A percentile compares a stretch with the other conserved stretches of the same genome.
Conservation (phyloP, 2,113 vertebrate species). For the Raja brachyura region DNA sequence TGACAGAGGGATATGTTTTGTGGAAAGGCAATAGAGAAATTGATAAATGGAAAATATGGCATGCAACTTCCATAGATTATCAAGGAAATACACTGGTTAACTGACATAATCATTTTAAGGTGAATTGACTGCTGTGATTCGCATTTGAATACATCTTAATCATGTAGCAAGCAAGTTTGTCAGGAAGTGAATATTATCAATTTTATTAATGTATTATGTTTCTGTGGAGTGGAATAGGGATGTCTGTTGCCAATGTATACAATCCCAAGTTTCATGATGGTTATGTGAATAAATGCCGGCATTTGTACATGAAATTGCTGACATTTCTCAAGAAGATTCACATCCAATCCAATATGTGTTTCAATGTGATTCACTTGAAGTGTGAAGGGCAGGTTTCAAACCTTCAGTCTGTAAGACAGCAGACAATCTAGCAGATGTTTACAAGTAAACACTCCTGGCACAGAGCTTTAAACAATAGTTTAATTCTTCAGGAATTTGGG, state of each 20-base stretch:
- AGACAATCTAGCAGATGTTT: neutral
- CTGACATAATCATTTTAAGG: neutral
- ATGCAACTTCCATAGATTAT: neutral
- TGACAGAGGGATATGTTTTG: neutral
- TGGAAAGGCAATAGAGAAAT: neutral
- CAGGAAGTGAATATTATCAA: neutral
- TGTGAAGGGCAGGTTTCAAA: neutral
- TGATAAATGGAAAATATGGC: neutral
- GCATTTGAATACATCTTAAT: neutral
- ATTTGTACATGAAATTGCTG: too few species aligned
- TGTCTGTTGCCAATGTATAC: too few species aligned
- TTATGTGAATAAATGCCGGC: too few species aligned
- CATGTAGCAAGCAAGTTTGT: neutral
- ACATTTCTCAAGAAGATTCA: too few species aligned
- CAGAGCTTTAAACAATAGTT: neutral
- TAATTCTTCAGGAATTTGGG: neutral
- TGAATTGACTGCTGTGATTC: neutral
- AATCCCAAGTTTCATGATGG: too few species aligned
- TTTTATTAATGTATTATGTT: neutral
- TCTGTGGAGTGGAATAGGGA: too few species aligned
- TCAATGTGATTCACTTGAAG: neutral
- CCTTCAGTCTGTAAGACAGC: neutral
- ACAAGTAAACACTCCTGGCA: neutral
- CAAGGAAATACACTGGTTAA: neutral
- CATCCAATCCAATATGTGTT: neutral